Base-by-base conservation (phyloP, 2,113 vertebrate species). In the Dasypus novemcinctus region DNA sequence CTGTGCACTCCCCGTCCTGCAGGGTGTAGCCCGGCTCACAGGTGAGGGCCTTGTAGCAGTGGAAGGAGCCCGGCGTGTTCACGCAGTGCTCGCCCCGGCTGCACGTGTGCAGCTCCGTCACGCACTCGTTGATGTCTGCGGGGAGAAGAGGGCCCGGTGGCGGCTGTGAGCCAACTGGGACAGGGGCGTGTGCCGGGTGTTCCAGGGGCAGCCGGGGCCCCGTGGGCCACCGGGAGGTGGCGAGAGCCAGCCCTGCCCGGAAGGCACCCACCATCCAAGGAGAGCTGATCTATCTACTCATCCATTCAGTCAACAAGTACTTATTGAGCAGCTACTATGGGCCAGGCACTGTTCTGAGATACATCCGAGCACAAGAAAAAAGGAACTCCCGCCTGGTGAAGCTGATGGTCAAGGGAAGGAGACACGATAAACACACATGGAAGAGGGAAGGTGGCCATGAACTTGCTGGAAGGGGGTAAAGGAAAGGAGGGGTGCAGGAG, bases 71-170 rank as follows among this genome's bases (percentile, higher is more conserved):
- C 91, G 98, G 8, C 0, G 99, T 99, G 98, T 99, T 99, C 87
- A 99, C 89, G 3, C 99, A 99, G 97, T 97, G 98, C 97, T 99
- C 98, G 0, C 97, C 94, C 71, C 97, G 96, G 93, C 98, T 98
- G 97, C 99, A 99, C 1, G 98, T 99, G 98, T 99, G 99, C 1
- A 96, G 90, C 88, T 98, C 98, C 12, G 98, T 98, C 90, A 98
- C 94, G 20, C 99, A 99, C 97, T 99, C 99, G 9, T 99, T 99
- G 95, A 99, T 97, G 98, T 99, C 99, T 99, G 97, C 27, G 33
- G 75, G 95, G 95, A 95, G 69, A 95, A 54, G 66, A 0, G 1
- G 38, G 41, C 33, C 31, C 1, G 0, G 69, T 83, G 96, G 80
- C 86, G 86, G n/a, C 93, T 49, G 23, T 17, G 1, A 27, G 66